These are phyloP conservation scores for Antedon mediterranea DNA, from an alignment of 53 echinoderm and acorn worm genomes.

Conservation along the genomic window DNA sequence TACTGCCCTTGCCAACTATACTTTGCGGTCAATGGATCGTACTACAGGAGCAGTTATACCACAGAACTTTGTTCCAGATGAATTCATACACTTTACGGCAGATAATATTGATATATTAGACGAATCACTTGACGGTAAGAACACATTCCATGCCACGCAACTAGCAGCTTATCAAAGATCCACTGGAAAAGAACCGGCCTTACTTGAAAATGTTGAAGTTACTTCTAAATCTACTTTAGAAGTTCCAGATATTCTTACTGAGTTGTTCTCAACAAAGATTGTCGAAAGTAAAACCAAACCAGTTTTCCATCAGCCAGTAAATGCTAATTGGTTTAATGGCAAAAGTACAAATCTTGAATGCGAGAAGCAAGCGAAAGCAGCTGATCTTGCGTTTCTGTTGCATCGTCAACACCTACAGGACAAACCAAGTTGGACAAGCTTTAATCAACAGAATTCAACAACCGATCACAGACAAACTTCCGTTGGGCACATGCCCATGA, in stretches of 20 bases:
- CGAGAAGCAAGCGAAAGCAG: no score
- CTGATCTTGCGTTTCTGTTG: no score
- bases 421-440: conserved; percentile 6
- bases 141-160: conserved; percentile 20
- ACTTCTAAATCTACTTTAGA: no score
- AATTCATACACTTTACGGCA: conserved; percentile 11
- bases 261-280: no score
- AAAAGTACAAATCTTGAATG: no score
- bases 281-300: no score
- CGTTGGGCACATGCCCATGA: conserved; percentile 7
- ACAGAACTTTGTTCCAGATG: not conserved
- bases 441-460: not conserved
- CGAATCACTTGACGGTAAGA: conserved; percentile 22
- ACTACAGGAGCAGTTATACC: conserved; percentile 10
- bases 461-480: not conserved
- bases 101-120: conserved; percentile 19
- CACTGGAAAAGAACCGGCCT: not conserved
- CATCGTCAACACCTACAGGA: no score
- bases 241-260: no score
- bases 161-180: conserved; percentile 2
- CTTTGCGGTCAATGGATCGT: not conserved
- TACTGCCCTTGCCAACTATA: not conserved
- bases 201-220: no score
- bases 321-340: no score
- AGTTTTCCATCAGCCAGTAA: no score